Evolutionary conservation across 1,140 invertebrate genomes (phyloP).

Genomic region (Drosophila sulfurigaster): DNA sequence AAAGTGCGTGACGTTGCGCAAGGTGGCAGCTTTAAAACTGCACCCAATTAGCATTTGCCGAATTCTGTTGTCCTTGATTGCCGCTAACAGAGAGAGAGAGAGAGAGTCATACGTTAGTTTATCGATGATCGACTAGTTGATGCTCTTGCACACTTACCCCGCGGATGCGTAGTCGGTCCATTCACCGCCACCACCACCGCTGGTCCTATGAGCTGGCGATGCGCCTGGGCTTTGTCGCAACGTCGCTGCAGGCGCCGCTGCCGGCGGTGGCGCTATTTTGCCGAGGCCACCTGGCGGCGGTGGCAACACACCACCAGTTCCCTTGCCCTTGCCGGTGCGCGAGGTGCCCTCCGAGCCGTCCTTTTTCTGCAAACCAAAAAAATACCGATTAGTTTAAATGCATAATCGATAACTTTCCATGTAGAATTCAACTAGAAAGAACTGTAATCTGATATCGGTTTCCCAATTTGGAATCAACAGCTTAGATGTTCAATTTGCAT

Average conservation of each 20-base stretch:
- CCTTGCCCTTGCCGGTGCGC: constrained; percentile 87
- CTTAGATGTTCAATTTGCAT: too few species aligned
- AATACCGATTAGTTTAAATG: background rate
- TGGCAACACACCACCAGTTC: constrained; percentile 74
- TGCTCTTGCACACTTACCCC: constrained; percentile 82
- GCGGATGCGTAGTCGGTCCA: constrained; percentile 94
- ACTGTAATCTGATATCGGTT: too few species aligned
- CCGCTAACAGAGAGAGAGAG: constrained; percentile 68
- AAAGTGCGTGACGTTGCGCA: constrained; percentile 43
- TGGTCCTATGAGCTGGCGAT: constrained; percentile 89
- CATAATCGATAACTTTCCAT: background rate
- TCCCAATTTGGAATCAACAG: too few species aligned
- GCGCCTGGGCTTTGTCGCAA: constrained; percentile 87
- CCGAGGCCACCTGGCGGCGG: constrained; percentile 86
- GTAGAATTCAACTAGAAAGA: background rate
- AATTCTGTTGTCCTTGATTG: constrained; percentile 85
- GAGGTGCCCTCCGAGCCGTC: constrained; percentile 90
- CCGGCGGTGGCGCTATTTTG: constrained; percentile 93
- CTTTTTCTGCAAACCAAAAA: constrained; percentile 90
- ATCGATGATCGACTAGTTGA: background rate
- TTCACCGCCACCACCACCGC: constrained; percentile 85
- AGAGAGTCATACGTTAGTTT: constrained; percentile 4
- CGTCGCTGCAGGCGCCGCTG: constrained; percentile 89
- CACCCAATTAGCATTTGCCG: constrained; percentile 89
- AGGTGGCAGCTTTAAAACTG: constrained; percentile 87